A percentile compares a stretch with the other conserved stretches of the same genome.
These are phyloP conservation scores for Peromyscus maniculatus DNA, from an alignment of 2,113 vertebrate genomes.

Conservation along the genomic window DNA sequence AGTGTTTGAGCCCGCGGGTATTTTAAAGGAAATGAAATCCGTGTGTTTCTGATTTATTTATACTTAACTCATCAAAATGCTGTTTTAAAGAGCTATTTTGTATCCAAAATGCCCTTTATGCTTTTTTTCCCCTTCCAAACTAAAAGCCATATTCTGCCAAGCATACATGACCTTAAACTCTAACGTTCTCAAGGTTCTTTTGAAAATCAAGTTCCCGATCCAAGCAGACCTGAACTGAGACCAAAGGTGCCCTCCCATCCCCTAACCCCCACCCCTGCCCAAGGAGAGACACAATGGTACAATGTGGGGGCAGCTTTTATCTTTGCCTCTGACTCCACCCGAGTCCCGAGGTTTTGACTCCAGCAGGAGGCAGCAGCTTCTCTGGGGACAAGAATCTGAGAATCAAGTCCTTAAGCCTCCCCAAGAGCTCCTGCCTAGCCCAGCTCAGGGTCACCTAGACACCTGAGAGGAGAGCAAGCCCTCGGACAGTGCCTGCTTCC, in stretches of 20 bases:
- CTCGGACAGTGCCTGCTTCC: neutral
- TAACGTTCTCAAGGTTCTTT: constrained; percentile 52
- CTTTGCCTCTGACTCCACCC: neutral
- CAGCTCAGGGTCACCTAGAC: neutral
- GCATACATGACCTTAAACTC: constrained; percentile 67
- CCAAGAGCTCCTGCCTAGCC: neutral
- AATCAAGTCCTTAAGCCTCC: neutral
- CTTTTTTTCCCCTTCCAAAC: constrained; percentile 73
- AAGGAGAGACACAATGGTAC: no score
- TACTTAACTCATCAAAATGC: constrained; percentile 86
- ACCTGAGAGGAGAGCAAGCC: neutral
- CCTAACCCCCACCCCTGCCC: accelerated
- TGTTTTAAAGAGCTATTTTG: constrained; percentile 82
- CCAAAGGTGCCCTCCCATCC: neutral
- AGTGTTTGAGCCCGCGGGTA: constrained; percentile 81
- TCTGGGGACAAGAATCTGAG: neutral
- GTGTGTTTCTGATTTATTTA: constrained; percentile 87
- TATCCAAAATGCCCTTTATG: constrained; percentile 81
- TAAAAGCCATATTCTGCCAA: constrained; percentile 71
- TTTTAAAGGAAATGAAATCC: constrained; percentile 85
- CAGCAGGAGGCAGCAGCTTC: neutral
- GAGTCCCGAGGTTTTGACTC: accelerated
- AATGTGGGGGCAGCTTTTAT: accelerated
- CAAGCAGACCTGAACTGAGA: neutral
- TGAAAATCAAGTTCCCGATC: constrained; percentile 50